These are phyloP conservation scores for Sinocyclocheilus rhinocerous DNA, from an alignment of 2,113 vertebrate species.

Conservation along the genomic window DNA sequence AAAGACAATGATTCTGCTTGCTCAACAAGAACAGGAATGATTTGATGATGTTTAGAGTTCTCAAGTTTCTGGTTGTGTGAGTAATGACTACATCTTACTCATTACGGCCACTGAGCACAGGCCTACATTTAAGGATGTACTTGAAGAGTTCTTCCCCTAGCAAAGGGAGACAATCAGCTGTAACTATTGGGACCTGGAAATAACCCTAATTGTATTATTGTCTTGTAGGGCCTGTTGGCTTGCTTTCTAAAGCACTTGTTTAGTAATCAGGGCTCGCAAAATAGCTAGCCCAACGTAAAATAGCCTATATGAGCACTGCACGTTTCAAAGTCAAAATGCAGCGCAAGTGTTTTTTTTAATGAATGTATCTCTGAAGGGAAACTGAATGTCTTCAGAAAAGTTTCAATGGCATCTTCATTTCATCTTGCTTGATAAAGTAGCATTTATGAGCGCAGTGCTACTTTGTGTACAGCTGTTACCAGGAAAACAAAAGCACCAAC, in stretches of 20 bases:
- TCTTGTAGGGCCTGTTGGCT: background rate
- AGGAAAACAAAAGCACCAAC: no score
- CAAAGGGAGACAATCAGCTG: background rate
- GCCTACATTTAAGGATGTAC: background rate
- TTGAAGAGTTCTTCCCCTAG: background rate
- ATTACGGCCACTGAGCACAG: background rate
- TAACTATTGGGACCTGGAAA: background rate
- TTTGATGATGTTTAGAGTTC: background rate
- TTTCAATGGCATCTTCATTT: no score
- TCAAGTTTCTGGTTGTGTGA: background rate
- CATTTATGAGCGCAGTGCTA: no score
- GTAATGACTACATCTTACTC: background rate
- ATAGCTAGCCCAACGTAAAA: no score
- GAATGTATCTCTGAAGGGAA: no score
- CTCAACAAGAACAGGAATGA: background rate
- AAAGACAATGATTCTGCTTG: conserved; percentile 1
- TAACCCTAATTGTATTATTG: background rate
- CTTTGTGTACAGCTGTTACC: no score
- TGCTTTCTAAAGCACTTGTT: background rate
- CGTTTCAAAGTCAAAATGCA: no score
- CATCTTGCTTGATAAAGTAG: no score
- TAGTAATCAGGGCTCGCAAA: background rate
- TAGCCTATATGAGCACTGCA: no score
- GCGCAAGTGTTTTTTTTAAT: no score
- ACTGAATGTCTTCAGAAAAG: no score